A percentile compares a stretch with the other conserved stretches of the same genome.
These are phyloP conservation scores for Pardosa pseudoannulata DNA, from an alignment of 2,888 invertebrate genomes.

Conservation along the genomic window DNA sequence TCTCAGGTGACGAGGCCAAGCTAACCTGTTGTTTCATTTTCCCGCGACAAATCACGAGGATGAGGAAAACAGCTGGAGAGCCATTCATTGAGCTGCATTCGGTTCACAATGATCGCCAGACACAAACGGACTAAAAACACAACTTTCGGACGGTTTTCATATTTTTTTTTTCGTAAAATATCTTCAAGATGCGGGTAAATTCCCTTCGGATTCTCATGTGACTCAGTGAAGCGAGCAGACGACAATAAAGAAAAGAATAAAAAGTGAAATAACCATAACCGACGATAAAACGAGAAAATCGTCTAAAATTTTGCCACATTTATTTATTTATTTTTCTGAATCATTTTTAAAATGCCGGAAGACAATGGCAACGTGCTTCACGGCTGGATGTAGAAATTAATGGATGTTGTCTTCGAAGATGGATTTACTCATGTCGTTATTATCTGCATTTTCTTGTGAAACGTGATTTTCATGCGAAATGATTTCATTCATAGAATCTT, in stretches of 20 bases:
- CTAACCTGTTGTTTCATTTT: constrained; percentile 60
- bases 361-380: constrained; percentile 58
- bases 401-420: constrained; percentile 27
- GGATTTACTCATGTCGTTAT: constrained; percentile 29
- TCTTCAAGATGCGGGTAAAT: not conserved
- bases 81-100: constrained; percentile 6
- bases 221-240: constrained; percentile 33
- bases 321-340: constrained; percentile 21
- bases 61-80: constrained; percentile 45
- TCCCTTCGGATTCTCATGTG: constrained; percentile 7
- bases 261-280: not conserved
- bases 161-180: not conserved
- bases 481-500: constrained; percentile 20
- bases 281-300: constrained; percentile 25
- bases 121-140: constrained; percentile 18
- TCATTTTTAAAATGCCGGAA: constrained; percentile 50
- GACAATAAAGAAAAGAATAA: constrained; percentile 25
- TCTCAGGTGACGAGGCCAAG: constrained; percentile 69
- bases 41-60: constrained; percentile 60
- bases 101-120: constrained; percentile 29
- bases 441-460: constrained; percentile 25
- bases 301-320: constrained; percentile 47
- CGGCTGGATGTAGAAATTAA: constrained; percentile 68
- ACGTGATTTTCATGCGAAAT: constrained; percentile 56
- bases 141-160: not conserved